A percentile compares a stretch with the other conserved stretches of the same genome.
These are phyloP conservation scores for Tenthredo distinguenda DNA, from an alignment of 2,888 invertebrate species.

Conservation along the genomic window DNA sequence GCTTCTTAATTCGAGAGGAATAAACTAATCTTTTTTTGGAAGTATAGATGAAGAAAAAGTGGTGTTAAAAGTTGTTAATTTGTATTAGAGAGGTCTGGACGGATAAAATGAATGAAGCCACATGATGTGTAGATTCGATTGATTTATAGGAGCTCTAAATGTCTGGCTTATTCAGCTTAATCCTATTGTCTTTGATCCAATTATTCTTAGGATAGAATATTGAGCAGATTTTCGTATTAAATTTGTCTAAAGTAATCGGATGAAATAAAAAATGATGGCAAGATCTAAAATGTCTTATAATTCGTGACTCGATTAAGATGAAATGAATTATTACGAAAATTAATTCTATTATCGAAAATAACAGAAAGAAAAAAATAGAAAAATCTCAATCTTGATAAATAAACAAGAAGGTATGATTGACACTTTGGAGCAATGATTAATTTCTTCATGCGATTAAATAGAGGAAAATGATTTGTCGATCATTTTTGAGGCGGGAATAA, in stretches of 20 bases:
- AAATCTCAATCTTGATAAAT: not conserved
- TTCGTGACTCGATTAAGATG: not conserved
- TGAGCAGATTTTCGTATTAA: not conserved
- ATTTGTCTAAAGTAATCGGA: not conserved
- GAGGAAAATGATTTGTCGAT: not conserved
- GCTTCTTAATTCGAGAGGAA: not conserved
- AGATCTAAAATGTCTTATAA: not conserved
- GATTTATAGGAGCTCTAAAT: constrained; percentile 37
- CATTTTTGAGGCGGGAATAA: not conserved
- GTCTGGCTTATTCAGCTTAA: constrained; percentile 18
- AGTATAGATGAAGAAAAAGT: no score
- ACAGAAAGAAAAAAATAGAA: not conserved
- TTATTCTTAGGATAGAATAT: constrained; percentile 5
- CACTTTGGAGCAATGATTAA: not conserved
- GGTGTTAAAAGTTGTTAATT: not conserved
- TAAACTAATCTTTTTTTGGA: no score
- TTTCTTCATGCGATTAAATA: not conserved
- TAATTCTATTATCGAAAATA: not conserved
- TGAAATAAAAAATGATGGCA: not conserved
- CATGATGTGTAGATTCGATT: constrained; percentile 8
- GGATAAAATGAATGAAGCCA: constrained; percentile 21
- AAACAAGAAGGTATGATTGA: not conserved
- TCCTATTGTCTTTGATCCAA: constrained; percentile 33
- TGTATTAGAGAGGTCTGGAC: not conserved
- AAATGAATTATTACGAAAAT: not conserved